Evolutionary conservation across 53 echinoderm and acorn worm species (phyloP), one percentile per base, ranked within the genome.

Genomic region (Holothuria scabra): DNA sequence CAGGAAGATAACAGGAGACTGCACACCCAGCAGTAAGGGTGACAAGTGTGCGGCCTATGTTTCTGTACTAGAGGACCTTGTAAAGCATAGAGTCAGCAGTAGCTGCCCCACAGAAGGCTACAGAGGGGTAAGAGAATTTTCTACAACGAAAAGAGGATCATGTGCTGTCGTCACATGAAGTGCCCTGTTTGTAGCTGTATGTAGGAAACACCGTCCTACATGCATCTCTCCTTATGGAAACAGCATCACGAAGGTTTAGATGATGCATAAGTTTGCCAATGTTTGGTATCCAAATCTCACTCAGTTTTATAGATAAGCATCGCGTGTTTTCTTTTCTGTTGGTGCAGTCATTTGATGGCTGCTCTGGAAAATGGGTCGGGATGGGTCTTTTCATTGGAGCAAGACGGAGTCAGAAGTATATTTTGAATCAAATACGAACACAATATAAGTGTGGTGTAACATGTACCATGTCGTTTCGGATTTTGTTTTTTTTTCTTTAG

Each of bases 111-210:
- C 68, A 28, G 35, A 33, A 8, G 68, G 35, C 3, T 68, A 37
- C 68, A 7, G 28, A 0, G 68, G 13, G 34, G 35, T 19, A 12
- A 37, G 69, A 22, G 30, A 25, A 5, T 69, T 69, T 22, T 18
- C 26, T 3, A 69, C 69, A 0, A 69, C 69, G 0, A 69, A 69
- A 23, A 37, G 69, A 29, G 35, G 69, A 23, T 34, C 69, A 31
- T 69, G 69, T 35, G 69, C 38, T 10, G 69, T 69, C 8, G 5
- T 69, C 5, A 34, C 69, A 19, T 69, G 69, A 69, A 35, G 18
- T 69, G 69, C 38, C 14, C 34, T 10, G 18, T 5, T 3, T 68
- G 69, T 41, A n/a, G n/a, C n/a, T n/a, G n/a, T n/a, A n/a, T n/a
- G n/a, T n/a, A n/a, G n/a, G n/a, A n/a, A n/a, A n/a, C n/a, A n/a